Evolutionary conservation across 2,797 vertebrate genomes (phyloP).

Genomic region (Rhynchotus rufescens): DNA sequence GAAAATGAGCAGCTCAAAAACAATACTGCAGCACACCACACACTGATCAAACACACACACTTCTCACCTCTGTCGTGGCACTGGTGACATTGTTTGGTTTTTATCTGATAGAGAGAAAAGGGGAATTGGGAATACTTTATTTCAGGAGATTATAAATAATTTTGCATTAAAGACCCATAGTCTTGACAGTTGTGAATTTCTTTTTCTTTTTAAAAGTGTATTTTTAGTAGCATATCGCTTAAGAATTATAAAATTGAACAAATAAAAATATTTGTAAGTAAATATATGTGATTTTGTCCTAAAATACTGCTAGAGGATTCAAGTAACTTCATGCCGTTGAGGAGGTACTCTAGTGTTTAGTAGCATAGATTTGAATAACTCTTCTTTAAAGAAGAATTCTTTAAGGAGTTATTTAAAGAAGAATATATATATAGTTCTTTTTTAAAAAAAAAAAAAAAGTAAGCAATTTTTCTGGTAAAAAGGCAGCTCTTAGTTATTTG

Average conservation of each 20-base stretch:
- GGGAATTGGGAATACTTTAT: not conserved
- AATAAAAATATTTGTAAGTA: not conserved
- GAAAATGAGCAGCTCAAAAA: constrained; percentile 38
- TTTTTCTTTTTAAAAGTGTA: not conserved
- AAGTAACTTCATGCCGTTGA: not conserved
- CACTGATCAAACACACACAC: constrained; percentile 59
- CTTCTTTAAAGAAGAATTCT: not conserved
- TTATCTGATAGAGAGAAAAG: constrained; percentile 1
- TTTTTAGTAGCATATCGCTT: not conserved
- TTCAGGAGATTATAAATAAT: constrained; percentile 39
- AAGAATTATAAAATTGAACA: not conserved
- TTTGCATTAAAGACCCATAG: not conserved
- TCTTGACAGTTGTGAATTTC: not conserved
- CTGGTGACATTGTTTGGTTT: constrained; percentile 30
- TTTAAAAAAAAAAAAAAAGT: too few species aligned
- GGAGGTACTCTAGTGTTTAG: not conserved
- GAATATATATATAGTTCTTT: not conserved
- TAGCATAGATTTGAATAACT: not conserved
- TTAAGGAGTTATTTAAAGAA: too few species aligned
- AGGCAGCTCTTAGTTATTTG: not conserved
- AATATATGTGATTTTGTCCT: not conserved
- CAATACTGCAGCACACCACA: not conserved
- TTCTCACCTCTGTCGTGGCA: constrained; percentile 29
- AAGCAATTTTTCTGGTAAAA: not conserved
- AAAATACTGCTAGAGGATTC: not conserved